These are phyloP conservation scores for Leptinotarsa defecta DNA, from an alignment of 1,140 invertebrate species.

Conservation along the genomic window DNA sequence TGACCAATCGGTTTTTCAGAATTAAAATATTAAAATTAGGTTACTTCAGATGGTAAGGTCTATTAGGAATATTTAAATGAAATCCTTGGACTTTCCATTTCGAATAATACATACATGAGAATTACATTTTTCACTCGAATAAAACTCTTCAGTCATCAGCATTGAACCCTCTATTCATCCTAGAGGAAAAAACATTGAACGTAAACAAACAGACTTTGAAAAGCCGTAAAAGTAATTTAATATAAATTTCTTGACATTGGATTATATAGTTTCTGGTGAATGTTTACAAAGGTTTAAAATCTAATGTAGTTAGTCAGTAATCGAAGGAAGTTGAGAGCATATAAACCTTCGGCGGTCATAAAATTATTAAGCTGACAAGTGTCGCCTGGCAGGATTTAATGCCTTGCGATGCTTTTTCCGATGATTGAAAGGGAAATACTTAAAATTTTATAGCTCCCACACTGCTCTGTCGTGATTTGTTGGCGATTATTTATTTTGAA, in stretches of 20 bases:
- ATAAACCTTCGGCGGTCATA: constrained; percentile 39
- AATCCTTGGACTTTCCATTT: too few relatives aligned
- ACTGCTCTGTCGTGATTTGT: constrained; percentile 25
- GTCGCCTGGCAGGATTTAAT: constrained; percentile 36
- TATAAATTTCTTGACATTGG: constrained; percentile 21
- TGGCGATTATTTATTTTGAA: constrained; percentile 31
- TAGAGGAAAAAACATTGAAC: neutral
- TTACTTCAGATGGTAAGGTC: neutral
- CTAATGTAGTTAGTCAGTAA: constrained; percentile 23
- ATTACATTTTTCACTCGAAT: too few relatives aligned
- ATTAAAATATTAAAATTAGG: neutral
- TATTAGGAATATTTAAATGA: neutral
- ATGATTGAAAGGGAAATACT: constrained; percentile 42
- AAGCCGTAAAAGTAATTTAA: constrained; percentile 20
- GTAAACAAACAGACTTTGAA: constrained; percentile 12
- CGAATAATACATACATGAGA: too few relatives aligned
- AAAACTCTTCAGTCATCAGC: too few relatives aligned
- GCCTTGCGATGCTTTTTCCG: constrained; percentile 29
- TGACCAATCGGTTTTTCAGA: too few relatives aligned
- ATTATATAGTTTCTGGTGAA: constrained; percentile 31
- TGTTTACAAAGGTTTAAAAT: constrained; percentile 34
- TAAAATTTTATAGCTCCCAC: constrained; percentile 33
- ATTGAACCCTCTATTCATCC: neutral
- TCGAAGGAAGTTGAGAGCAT: constrained; percentile 39
- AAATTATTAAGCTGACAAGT: constrained; percentile 38